phyloP scores from a whole-genome alignment of 2,888 invertebrate species.

The Hedya salicella region DNA sequence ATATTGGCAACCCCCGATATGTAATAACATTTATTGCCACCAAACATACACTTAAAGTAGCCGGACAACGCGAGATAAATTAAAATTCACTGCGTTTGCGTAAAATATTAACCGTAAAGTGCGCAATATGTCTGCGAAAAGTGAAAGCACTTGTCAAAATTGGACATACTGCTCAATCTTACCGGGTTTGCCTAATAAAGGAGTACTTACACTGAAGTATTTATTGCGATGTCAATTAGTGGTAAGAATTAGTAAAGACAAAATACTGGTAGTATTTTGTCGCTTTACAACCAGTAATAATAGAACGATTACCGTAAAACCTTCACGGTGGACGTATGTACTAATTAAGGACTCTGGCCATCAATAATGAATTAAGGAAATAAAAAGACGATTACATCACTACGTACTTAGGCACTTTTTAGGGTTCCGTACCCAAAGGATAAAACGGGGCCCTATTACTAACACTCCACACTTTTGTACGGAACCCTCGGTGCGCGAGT shows the following conservation, averaged over 20 bases:
- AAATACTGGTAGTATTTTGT: neutral
- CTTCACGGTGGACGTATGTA: too few species aligned
- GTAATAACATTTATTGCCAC: neutral
- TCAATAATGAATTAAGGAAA: too few species aligned
- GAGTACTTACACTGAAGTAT: neutral
- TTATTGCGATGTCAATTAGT: constrained; percentile 5
- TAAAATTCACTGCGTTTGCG: neutral
- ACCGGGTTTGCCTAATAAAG: constrained; percentile 19
- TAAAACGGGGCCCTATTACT: too few species aligned
- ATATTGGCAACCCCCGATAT: neutral
- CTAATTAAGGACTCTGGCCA: too few species aligned
- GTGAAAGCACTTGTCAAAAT: constrained; percentile 26
- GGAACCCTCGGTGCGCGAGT: too few species aligned
- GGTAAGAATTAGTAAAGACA: neutral
- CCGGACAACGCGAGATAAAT: neutral
- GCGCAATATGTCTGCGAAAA: constrained; percentile 10
- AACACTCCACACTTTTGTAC: too few species aligned
- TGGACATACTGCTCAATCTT: constrained; percentile 11
- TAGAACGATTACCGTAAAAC: too few species aligned
- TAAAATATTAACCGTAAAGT: neutral
- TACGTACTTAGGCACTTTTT: too few species aligned
- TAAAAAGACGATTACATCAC: too few species aligned
- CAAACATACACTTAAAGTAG: neutral
- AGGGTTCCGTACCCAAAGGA: too few species aligned
- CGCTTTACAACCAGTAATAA: too few species aligned